phyloP scores from a whole-genome alignment of 2,797 vertebrate genomes.

The Tamandua tetradactyla region DNA sequence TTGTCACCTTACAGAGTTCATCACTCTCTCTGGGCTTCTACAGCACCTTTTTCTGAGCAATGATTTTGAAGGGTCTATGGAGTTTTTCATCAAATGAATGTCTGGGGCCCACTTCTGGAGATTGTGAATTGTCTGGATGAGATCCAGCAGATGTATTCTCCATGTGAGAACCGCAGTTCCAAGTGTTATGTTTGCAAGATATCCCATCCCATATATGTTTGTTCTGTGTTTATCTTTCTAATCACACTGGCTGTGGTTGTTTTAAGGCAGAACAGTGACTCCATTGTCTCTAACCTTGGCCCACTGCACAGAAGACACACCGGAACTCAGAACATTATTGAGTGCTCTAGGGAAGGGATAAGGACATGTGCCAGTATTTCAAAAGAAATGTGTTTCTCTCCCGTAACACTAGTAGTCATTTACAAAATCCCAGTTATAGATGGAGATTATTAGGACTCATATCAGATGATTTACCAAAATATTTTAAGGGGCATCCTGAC shows the following conservation, averaged over 20 bases:
- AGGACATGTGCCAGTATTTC: background rate
- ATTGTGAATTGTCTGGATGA: background rate
- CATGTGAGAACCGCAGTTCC: background rate
- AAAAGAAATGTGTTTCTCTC: background rate
- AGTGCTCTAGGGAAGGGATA: background rate
- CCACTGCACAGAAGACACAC: background rate
- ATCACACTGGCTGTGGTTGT: background rate
- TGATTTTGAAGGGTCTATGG: background rate
- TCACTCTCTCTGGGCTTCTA: background rate
- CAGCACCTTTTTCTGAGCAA: background rate
- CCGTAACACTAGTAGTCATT: constrained; percentile 3
- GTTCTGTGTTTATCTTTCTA: background rate
- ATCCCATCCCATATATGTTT: background rate
- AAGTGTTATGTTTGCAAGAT: background rate
- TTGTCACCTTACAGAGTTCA: background rate
- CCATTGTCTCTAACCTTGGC: background rate
- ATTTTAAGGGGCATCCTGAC: background rate
- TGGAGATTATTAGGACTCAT: background rate
- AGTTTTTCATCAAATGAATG: background rate
- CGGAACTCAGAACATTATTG: background rate
- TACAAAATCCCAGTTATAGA: background rate
- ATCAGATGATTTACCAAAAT: background rate
- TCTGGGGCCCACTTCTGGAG: background rate
- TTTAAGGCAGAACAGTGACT: background rate
- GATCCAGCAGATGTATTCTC: background rate